Evolutionary conservation across 2,888 invertebrate genomes (phyloP).

Genomic region (Tetrapedia diversipes): DNA sequence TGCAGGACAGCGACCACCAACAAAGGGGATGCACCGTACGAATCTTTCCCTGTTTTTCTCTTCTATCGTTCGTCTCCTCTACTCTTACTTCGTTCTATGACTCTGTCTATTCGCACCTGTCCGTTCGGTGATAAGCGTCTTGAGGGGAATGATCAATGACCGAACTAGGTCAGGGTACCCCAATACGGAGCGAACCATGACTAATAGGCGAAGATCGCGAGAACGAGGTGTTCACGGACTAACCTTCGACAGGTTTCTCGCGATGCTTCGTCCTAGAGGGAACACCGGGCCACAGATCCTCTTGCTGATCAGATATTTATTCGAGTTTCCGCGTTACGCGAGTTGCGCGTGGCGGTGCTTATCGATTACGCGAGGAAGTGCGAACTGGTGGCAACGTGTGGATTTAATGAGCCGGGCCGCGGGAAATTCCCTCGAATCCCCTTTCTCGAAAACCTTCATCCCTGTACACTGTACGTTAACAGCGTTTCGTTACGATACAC

Average conservation of each 20-base stretch:
- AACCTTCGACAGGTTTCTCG: slow-evolving; percentile 2
- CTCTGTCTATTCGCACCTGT: not conserved
- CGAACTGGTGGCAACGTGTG: not conserved
- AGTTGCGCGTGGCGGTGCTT: slow-evolving; percentile 14
- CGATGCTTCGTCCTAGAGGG: slow-evolving; percentile 31
- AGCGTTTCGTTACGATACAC: not conserved
- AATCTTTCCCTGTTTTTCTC: slow-evolving; percentile 21
- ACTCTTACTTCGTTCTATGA: not conserved
- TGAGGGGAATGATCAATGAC: slow-evolving; percentile 27
- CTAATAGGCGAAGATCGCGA: slow-evolving; percentile 36
- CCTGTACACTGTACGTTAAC: slow-evolving; percentile 18
- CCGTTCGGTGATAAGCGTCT: slow-evolving; percentile 14
- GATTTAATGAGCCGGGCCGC: slow-evolving; percentile 3
- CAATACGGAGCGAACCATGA: slow-evolving; percentile 62
- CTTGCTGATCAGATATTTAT: slow-evolving; percentile 30
- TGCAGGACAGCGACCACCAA: not conserved
- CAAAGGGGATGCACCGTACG: slow-evolving; percentile 20
- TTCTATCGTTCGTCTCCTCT: not conserved
- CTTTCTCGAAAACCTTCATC: not conserved
- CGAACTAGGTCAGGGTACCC: slow-evolving; percentile 20
- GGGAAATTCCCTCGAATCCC: not conserved
- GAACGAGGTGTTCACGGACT: slow-evolving; percentile 17
- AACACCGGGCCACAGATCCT: slow-evolving; percentile 8
- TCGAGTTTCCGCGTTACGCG: not conserved
- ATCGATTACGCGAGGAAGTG: slow-evolving; percentile 11